Conservation (phyloP, 2,888 invertebrate genomes). For the Colostygia pectinataria region DNA sequence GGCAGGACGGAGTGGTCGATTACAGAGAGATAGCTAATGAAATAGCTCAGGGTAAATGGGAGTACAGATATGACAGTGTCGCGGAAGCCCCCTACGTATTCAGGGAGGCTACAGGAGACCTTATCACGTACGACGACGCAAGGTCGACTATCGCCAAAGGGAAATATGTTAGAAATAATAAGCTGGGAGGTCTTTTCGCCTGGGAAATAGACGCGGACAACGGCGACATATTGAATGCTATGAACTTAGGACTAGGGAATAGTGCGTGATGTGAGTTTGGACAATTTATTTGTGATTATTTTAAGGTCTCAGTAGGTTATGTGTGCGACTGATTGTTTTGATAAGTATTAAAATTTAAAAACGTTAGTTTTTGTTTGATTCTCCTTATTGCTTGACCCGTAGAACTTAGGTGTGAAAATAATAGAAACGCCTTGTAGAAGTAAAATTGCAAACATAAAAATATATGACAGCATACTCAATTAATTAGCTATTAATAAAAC, state of each 20-base stretch:
- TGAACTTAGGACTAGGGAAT: slow-evolving; percentile 77
- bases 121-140: slow-evolving; percentile 73
- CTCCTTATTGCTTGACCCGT: neutral
- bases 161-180: slow-evolving; percentile 75
- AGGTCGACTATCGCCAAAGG: slow-evolving; percentile 75
- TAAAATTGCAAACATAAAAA: too few relatives aligned
- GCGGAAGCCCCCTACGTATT: slow-evolving; percentile 78
- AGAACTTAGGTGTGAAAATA: too few relatives aligned
- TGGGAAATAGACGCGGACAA: slow-evolving; percentile 80
- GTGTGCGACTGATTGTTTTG: slow-evolving; percentile 27
- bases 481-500: too few relatives aligned
- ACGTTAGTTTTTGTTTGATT: slow-evolving; percentile 2
- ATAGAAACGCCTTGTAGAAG: too few relatives aligned
- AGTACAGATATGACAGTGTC: slow-evolving; percentile 71
- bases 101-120: slow-evolving; percentile 66
- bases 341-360: slow-evolving; percentile 24
- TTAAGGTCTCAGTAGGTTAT: slow-evolving; percentile 32
- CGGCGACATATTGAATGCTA: slow-evolving; percentile 73
- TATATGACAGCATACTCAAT: too few relatives aligned
- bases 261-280: slow-evolving; percentile 44
- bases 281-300: slow-evolving; percentile 27
- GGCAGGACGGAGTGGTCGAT: slow-evolving; percentile 78
- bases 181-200: slow-evolving; percentile 72
- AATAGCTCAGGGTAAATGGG: slow-evolving; percentile 71
- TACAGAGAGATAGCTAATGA: slow-evolving; percentile 74